These are phyloP conservation scores for Syritta pipiens DNA, from an alignment of 2,888 invertebrate species.

Conservation along the genomic window DNA sequence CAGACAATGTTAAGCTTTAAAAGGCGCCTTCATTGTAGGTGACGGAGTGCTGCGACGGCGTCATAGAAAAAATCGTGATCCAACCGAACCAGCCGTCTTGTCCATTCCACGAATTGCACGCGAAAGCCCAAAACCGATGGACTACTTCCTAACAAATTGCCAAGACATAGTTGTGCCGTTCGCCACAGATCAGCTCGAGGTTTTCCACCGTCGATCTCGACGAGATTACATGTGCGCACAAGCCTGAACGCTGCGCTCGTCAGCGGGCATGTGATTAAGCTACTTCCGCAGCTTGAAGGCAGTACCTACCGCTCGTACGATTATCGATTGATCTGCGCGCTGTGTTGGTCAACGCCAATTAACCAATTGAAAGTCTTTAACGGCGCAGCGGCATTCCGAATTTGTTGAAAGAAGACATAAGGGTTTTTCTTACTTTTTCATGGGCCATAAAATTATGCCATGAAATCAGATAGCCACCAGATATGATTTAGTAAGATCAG, in stretches of 20 bases:
- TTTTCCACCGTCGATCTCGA: not conserved
- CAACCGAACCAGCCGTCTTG: constrained; percentile 26
- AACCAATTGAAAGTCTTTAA: constrained; percentile 19
- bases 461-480: constrained; percentile 11
- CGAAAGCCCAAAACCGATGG: too few species aligned
- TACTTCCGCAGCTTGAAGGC: constrained; percentile 38
- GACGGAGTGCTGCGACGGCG: constrained; percentile 51
- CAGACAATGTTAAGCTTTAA: constrained; percentile 7
- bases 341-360: constrained; percentile 36
- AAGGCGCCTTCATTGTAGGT: constrained; percentile 12
- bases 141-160: constrained; percentile 59
- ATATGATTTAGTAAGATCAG: constrained; percentile 17
- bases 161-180: constrained; percentile 17
- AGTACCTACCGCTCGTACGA: not conserved
- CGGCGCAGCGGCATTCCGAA: not conserved
- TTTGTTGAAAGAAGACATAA: not conserved
- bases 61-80: constrained; percentile 51
- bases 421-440: too few species aligned
- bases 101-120: too few species aligned
- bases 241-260: constrained; percentile 13
- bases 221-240: constrained; percentile 4
- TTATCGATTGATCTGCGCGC: not conserved
- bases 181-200: constrained; percentile 1
- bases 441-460: constrained; percentile 29
- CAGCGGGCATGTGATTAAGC: constrained; percentile 18